Conservation (phyloP, 2,888 invertebrate genomes). For the Mellilla xanthometata region DNA sequence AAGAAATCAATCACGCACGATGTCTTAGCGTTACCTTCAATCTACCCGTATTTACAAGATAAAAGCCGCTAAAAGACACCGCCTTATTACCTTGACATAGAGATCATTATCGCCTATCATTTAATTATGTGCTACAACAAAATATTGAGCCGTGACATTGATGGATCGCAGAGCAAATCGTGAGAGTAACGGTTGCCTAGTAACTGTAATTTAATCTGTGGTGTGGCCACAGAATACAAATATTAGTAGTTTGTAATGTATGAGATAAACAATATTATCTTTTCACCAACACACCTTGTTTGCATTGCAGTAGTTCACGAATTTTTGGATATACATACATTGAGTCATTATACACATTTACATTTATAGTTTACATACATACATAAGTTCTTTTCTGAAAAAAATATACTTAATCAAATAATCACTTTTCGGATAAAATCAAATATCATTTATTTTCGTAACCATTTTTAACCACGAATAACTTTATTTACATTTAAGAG, state of each 20-base stretch:
- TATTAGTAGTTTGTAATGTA: neutral
- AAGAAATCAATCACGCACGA: slow-evolving; percentile 16
- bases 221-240: slow-evolving; percentile 26
- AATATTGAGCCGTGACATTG: slow-evolving; percentile 51
- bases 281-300: neutral
- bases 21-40: slow-evolving; percentile 6
- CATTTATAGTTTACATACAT: no score
- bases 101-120: slow-evolving; percentile 23
- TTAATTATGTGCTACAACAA: slow-evolving; percentile 28
- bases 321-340: neutral
- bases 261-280: neutral
- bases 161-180: slow-evolving; percentile 42
- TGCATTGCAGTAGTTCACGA: neutral
- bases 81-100: slow-evolving; percentile 9
- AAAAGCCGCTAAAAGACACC: slow-evolving; percentile 6
- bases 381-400: no score
- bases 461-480: no score
- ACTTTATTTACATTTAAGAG: no score
- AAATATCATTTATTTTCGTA: no score
- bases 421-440: no score
- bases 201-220: neutral
- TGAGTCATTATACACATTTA: neutral
- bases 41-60: slow-evolving; percentile 9
- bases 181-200: slow-evolving; percentile 35
- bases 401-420: no score